phyloP scores from a whole-genome alignment of 2,113 vertebrate genomes.

The Equus przewalskii region DNA sequence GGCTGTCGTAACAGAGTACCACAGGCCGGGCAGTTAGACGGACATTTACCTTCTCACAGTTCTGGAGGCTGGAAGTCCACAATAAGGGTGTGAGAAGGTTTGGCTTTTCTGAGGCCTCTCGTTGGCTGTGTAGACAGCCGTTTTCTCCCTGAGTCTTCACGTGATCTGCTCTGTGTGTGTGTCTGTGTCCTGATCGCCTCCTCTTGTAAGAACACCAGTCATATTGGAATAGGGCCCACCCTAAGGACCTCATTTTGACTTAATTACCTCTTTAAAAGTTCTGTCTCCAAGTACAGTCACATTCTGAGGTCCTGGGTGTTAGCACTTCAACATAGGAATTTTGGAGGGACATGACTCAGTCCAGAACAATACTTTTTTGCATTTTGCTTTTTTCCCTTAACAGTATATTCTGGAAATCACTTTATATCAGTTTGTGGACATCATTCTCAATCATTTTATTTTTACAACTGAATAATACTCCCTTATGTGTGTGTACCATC shows the following conservation, averaged over 20 bases:
- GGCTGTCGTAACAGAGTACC: not conserved
- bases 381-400: not conserved
- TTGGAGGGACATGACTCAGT: not conserved
- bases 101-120: not conserved
- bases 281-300: not conserved
- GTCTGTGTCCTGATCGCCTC: not conserved
- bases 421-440: not conserved
- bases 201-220: not conserved
- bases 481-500: not conserved
- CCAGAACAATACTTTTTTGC: not conserved
- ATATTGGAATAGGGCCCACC: not conserved
- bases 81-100: not conserved
- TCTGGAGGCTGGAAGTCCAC: not conserved
- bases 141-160: not conserved
- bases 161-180: not conserved
- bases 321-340: not conserved
- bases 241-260: not conserved
- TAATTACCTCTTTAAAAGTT: not conserved
- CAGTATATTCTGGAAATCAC: not conserved
- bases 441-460: not conserved
- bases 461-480: not conserved
- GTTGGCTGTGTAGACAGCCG: not conserved
- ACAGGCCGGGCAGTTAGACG: not conserved
- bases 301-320: not conserved
- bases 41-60: not conserved